Evolutionary conservation across 2,797 vertebrate species (phyloP).

Genomic region (Carcharodon carcharias): DNA sequence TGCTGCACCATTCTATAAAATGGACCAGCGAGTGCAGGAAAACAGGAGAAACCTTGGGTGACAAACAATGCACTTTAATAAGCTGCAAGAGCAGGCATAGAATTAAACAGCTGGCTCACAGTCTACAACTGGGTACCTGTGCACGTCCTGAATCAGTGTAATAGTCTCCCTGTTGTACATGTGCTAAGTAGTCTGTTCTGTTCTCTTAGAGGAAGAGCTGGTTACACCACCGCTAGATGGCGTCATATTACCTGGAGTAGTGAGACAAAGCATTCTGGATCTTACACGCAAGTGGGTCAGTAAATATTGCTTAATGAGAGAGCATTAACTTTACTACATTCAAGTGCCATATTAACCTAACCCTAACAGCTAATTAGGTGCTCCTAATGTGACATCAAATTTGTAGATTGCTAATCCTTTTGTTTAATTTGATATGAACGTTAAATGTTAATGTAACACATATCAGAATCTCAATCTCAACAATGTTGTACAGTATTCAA

Average conservation of each 20-base stretch:
- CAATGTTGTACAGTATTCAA: not conserved
- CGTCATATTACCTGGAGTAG: slow-evolving; percentile 80
- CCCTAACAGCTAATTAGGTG: not conserved
- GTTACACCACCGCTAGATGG: slow-evolving; percentile 82
- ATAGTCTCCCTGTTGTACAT: not conserved
- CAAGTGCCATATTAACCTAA: not conserved
- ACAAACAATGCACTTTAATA: not conserved
- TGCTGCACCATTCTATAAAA: not conserved
- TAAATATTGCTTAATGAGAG: slow-evolving; percentile 24
- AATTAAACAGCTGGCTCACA: not conserved
- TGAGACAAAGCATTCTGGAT: slow-evolving; percentile 76
- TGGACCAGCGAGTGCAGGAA: not conserved
- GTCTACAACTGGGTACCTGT: not conserved
- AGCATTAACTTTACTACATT: not conserved
- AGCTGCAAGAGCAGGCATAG: not conserved
- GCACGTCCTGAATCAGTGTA: not conserved
- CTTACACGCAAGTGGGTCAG: slow-evolving; percentile 69
- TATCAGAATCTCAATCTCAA: not conserved
- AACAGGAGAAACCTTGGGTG: not conserved
- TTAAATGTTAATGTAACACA: not conserved
- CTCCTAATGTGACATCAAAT: not conserved
- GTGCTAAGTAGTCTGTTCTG: not conserved
- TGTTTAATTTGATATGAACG: not conserved
- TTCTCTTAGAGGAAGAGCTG: slow-evolving; percentile 74
- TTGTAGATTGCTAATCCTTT: not conserved